These are phyloP conservation scores for Opisthocomus hoazin DNA, from an alignment of 2,113 vertebrate species.

Conservation along the genomic window DNA sequence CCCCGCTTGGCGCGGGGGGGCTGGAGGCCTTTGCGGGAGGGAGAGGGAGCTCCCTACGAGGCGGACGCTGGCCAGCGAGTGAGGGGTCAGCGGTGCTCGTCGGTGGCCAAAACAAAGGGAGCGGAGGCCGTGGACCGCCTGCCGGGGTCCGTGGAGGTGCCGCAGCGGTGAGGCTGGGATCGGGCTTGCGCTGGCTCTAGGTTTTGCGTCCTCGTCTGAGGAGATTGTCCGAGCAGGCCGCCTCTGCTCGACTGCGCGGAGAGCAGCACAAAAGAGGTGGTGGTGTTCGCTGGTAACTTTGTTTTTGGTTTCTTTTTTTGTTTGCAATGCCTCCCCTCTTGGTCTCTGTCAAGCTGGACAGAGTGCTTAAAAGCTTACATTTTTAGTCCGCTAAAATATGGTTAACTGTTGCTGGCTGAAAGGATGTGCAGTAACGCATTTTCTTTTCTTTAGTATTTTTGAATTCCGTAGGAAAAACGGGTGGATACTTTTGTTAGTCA, in stretches of 20 bases:
- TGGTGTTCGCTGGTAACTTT: not conserved
- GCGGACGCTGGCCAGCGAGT: not conserved
- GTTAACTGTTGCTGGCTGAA: not conserved
- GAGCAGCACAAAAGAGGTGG: slow-evolving; percentile 15
- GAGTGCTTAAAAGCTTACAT: not conserved
- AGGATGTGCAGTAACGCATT: not conserved
- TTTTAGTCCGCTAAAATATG: not conserved
- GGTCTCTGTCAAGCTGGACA: not conserved
- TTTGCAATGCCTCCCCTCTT: not conserved
- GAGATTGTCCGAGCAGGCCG: not conserved
- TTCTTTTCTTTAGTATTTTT: not conserved
- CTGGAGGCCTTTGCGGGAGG: not conserved
- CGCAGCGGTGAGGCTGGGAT: not conserved
- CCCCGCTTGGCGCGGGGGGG: not conserved
- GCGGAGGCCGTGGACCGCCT: not conserved
- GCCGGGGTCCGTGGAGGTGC: not conserved
- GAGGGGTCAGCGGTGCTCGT: not conserved
- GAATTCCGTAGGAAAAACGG: not conserved
- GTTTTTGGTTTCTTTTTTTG: not conserved
- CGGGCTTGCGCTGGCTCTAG: not conserved
- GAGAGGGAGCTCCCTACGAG: not conserved
- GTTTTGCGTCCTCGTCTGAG: not conserved
- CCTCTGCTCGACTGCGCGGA: not conserved
- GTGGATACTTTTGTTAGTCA: not conserved
- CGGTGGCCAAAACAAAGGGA: slow-evolving; percentile 56